Conservation (phyloP, 2,113 vertebrate species). For the Mellivora capensis region DNA sequence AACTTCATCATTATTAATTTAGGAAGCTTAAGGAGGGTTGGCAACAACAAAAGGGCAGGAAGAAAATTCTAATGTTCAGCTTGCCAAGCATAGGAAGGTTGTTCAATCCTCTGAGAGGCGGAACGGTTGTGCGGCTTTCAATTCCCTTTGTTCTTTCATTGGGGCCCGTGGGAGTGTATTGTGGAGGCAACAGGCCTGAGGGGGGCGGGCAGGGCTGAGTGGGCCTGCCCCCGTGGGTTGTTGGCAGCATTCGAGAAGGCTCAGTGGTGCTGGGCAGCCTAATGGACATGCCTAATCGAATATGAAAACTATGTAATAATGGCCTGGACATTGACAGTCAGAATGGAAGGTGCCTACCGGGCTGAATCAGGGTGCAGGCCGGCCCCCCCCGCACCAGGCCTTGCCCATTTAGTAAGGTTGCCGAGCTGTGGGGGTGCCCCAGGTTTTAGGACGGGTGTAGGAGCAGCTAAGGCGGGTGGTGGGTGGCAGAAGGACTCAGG, state of each 20-base stretch:
- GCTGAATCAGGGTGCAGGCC: not conserved
- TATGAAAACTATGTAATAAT: not conserved
- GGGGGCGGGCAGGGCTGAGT: not conserved
- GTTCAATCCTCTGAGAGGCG: not conserved
- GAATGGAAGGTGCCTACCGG: not conserved
- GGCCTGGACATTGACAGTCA: not conserved
- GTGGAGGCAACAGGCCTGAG: not conserved
- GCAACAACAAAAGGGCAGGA: conserved; percentile 62
- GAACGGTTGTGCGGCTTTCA: not conserved
- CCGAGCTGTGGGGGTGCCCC: not conserved
- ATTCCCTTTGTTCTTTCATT: not conserved
- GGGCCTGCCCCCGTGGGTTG: not conserved
- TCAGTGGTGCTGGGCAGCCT: not conserved
- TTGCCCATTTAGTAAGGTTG: not conserved
- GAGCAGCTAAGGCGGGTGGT: not conserved
- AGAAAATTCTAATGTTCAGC: conserved; percentile 54
- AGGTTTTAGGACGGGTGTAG: not conserved
- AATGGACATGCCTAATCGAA: not conserved
- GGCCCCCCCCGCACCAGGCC: not conserved
- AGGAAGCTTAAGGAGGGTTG: conserved; percentile 73
- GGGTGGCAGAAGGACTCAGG: not conserved
- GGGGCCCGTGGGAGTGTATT: not conserved
- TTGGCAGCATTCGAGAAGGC: not conserved
- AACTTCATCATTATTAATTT: conserved; percentile 77
- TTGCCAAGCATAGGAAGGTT: conserved; percentile 68